A percentile compares a stretch with the other conserved stretches of the same genome.
phyloP scores from a whole-genome alignment of 2,888 invertebrate species.

The Lepidonotus clava region DNA sequence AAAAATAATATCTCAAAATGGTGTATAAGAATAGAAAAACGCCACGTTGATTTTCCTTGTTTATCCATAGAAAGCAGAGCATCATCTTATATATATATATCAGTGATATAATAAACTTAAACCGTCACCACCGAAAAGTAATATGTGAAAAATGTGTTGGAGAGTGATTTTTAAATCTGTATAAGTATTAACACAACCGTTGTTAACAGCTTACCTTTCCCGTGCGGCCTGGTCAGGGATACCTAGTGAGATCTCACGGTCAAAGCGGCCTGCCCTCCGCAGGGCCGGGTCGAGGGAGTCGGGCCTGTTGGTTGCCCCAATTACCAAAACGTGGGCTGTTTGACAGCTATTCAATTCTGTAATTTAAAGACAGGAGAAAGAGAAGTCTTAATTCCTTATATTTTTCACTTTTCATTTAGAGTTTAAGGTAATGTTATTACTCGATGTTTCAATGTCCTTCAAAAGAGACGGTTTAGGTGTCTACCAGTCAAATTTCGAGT shows the following conservation, averaged over 20 bases:
- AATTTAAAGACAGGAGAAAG: neutral
- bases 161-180: no score
- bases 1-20: no score
- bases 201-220: constrained; percentile 71
- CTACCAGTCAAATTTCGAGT: neutral
- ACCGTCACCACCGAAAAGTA: no score
- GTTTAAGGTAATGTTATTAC: no score
- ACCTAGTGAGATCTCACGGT: constrained; percentile 94
- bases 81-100: neutral
- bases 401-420: no score
- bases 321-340: constrained; percentile 85
- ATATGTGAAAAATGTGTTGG: no score
- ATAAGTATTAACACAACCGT: no score
- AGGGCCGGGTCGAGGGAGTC: constrained; percentile 96
- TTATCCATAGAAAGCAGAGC: neutral
- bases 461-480: no score
- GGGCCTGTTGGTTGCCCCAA: constrained; percentile 97
- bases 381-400: neutral
- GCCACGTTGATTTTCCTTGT: no score
- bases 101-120: no score
- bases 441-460: no score
- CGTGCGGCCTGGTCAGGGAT: constrained; percentile 94
- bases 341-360: constrained; percentile 72
- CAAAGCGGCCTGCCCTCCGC: constrained; percentile 94
- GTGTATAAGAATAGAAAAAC: no score